Evolutionary conservation across 2,888 invertebrate genomes (phyloP), one percentile per base, ranked within the genome.

Genomic region (Opisthograptis luteolata): DNA sequence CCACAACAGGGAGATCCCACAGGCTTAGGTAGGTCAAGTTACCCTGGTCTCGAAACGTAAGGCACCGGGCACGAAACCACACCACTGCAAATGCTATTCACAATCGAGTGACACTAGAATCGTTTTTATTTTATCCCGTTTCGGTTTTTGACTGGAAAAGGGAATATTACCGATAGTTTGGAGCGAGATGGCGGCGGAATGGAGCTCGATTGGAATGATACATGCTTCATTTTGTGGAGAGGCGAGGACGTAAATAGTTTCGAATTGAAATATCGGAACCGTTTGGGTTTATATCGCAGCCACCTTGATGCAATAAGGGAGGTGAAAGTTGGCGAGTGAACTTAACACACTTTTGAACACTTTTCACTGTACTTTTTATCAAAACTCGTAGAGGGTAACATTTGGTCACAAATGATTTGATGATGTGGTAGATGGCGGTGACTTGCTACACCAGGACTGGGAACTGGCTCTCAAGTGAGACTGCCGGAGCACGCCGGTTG

Each of bases 111-210:
- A 65, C 59, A 63, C 54, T 63, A 50, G 60, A 65, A 71, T 63
- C 62, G 59, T 63, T 75, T 75, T 65, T 63, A 70, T 70, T 72
- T 65, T 63, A 66, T 73, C 65, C 60, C 58, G 67, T 68, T 69
- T 59, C 62, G 58, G 59, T 63, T 70, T 70, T 61, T 65, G 68
- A 70, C 68, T 67, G 58, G 3, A 69, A 61, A 50, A 58, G 42
- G 46, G 55, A 53, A 51, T n/a, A n/a, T 48, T 53, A 57, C 55
- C n/a, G 34, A 40, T 55, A 46, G 56, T 56, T 60, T 34, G 48
- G 34, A 53, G 50, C 43, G 55, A 46, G 22, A 15, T 5, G 14
- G 14, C 28, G 50, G 17, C 17, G 30, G 40, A 50, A 44, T 39
- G 34, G 32, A 13, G 24, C 25, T 39, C 39, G 14, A 40, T 50